Evolutionary conservation across 2,797 vertebrate species (phyloP).

Genomic region (Molossus molossus): DNA sequence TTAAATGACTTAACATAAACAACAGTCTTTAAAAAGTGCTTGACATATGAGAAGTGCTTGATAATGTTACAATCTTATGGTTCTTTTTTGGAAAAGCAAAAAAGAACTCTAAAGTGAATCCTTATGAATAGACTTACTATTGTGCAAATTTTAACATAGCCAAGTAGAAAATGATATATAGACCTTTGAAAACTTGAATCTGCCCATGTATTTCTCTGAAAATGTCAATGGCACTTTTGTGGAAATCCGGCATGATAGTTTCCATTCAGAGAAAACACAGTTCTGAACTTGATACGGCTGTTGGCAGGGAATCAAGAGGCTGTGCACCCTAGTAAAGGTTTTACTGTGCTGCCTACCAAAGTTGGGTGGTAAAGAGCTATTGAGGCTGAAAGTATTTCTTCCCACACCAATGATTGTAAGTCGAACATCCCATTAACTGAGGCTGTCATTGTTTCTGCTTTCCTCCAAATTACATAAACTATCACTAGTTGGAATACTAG

Average conservation of each 20-base stretch:
- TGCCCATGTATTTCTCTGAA: slow-evolving; percentile 38
- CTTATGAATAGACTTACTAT: not conserved
- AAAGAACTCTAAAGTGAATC: not conserved
- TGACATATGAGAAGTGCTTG: not conserved
- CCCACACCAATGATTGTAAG: slow-evolving; percentile 55
- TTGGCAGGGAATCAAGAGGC: not conserved
- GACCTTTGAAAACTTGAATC: slow-evolving; percentile 53
- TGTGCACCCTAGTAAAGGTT: slow-evolving; percentile 55
- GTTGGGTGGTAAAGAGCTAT: slow-evolving; percentile 34
- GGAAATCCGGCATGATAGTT: not conserved
- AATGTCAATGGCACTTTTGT: not conserved
- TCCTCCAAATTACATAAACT: slow-evolving; percentile 69
- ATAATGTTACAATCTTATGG: not conserved
- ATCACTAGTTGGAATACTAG: not conserved
- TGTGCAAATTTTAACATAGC: slow-evolving; percentile 35
- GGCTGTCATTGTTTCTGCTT: slow-evolving; percentile 55
- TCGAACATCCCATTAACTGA: slow-evolving; percentile 33
- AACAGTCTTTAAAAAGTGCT: not conserved
- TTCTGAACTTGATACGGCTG: not conserved
- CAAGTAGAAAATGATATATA: slow-evolving; percentile 2
- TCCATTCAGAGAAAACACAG: slow-evolving; percentile 24
- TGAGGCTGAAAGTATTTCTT: slow-evolving; percentile 70
- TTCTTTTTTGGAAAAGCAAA: slow-evolving; percentile 27
- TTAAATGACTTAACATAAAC: not conserved
- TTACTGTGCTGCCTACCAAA: slow-evolving; percentile 68